Evolutionary conservation across 2,797 vertebrate genomes (phyloP).

Genomic region (Mormyrus proboscirostris): DNA sequence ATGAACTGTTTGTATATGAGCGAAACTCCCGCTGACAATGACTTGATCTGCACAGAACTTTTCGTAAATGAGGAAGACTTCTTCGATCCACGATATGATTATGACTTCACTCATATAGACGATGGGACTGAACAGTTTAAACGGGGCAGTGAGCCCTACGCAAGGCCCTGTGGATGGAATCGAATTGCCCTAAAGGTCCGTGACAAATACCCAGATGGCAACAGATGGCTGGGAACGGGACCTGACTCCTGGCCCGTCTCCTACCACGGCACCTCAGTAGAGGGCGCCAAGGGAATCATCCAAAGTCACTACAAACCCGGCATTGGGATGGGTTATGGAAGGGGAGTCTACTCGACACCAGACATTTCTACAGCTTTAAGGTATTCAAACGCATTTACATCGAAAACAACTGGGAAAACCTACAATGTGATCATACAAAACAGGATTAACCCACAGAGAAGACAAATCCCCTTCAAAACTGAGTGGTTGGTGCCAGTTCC

Average conservation of each 20-base stretch:
- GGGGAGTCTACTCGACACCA: conserved; percentile 37
- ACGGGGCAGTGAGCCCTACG: conserved; percentile 47
- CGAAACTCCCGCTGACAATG: neutral
- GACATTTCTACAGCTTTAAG: neutral
- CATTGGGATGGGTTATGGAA: conserved; percentile 7
- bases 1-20: neutral
- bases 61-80: conserved; percentile 43
- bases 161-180: conserved; percentile 53
- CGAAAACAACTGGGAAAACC: conserved; percentile 21
- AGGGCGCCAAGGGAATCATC: conserved; percentile 48
- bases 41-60: neutral
- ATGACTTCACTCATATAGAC: conserved; percentile 45
- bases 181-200: conserved; percentile 45
- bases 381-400: conserved; percentile 23
- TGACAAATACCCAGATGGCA: conserved; percentile 29
- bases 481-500: conserved; percentile 31
- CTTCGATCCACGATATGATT: conserved; percentile 48
- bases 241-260: conserved; percentile 52
- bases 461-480: neutral
- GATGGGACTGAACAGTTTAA: conserved; percentile 19
- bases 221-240: conserved; percentile 44
- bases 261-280: conserved; percentile 48
- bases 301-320: conserved; percentile 5
- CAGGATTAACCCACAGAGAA: conserved; percentile 21
- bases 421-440: conserved; percentile 31